A percentile compares a stretch with the other conserved stretches of the same genome.
Conservation (phyloP, 2,797 vertebrate species). For the Danio kyathit region DNA sequence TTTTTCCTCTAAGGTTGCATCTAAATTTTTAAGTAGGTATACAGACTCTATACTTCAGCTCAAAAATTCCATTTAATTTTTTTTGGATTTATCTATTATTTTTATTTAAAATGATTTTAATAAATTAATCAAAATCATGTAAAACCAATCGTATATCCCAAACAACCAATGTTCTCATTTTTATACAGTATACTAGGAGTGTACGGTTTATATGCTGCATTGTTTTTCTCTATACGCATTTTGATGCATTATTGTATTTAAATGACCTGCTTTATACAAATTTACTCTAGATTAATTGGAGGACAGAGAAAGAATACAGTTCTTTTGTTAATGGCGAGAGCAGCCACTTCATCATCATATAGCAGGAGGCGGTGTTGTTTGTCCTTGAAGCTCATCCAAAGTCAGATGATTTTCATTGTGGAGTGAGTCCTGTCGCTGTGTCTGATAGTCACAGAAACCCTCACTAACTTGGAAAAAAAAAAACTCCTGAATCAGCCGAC, state of each 20-base stretch:
- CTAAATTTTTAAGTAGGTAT: too few relatives aligned
- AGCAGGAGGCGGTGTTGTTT: constrained; percentile 30
- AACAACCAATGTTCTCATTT: too few relatives aligned
- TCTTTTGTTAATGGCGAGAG: neutral
- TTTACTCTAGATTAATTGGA: constrained; percentile 2
- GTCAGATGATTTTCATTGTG: constrained; percentile 45
- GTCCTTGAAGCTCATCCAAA: constrained; percentile 48
- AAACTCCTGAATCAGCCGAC: constrained; percentile 5
- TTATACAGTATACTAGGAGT: too few relatives aligned
- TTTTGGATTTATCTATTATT: too few relatives aligned
- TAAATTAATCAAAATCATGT: too few relatives aligned
- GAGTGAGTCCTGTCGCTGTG: constrained; percentile 20
- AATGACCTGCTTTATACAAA: constrained; percentile 22
- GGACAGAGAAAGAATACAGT: neutral
- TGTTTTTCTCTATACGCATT: neutral
- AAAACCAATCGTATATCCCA: too few relatives aligned
- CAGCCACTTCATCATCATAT: constrained; percentile 25
- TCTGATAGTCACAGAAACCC: constrained; percentile 3
- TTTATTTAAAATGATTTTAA: too few relatives aligned
- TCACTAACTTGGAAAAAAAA: neutral
- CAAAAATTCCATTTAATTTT: too few relatives aligned
- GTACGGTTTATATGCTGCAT: too few relatives aligned
- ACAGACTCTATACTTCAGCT: too few relatives aligned
- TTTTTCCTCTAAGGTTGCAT: too few relatives aligned
- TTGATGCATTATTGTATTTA: constrained; percentile 9